phyloP scores from a whole-genome alignment of 2,113 vertebrate genomes.

The Puma concolor region DNA sequence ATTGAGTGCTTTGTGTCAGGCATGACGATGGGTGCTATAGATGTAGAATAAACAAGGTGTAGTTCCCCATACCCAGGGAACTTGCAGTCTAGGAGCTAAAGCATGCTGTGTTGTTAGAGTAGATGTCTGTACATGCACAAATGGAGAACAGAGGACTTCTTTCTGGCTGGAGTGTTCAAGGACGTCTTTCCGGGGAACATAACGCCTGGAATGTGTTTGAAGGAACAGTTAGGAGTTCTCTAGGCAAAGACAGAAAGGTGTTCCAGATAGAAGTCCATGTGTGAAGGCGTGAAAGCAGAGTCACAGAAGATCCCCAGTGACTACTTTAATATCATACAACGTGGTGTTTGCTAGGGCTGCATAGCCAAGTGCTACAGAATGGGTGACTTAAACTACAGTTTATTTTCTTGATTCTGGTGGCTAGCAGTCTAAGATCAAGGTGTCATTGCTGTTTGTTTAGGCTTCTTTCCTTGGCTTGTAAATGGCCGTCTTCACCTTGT shows the following conservation, averaged over 20 bases:
- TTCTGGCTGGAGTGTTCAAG: neutral
- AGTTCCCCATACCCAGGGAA: neutral
- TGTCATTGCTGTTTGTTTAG: neutral
- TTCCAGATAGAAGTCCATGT: neutral
- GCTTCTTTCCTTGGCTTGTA: neutral
- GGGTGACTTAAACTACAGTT: neutral
- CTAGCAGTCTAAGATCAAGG: neutral
- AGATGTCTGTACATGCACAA: neutral
- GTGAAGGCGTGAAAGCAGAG: neutral
- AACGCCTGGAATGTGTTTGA: neutral
- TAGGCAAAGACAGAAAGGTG: neutral
- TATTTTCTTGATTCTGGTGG: neutral
- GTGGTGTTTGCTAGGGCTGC: neutral
- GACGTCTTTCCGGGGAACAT: neutral
- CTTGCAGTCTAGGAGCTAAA: accelerated
- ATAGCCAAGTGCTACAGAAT: neutral
- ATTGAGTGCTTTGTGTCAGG: neutral
- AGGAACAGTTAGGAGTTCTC: neutral
- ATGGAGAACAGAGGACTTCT: neutral
- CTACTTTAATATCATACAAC: neutral
- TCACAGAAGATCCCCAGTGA: neutral
- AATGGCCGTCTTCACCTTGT: neutral
- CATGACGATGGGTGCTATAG: neutral
- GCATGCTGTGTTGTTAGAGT: accelerated
- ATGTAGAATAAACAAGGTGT: accelerated